A percentile compares a stretch with the other conserved stretches of the same genome.
These are phyloP conservation scores for Struthidea cinerea DNA, from an alignment of 2,113 vertebrate species.

Conservation along the genomic window DNA sequence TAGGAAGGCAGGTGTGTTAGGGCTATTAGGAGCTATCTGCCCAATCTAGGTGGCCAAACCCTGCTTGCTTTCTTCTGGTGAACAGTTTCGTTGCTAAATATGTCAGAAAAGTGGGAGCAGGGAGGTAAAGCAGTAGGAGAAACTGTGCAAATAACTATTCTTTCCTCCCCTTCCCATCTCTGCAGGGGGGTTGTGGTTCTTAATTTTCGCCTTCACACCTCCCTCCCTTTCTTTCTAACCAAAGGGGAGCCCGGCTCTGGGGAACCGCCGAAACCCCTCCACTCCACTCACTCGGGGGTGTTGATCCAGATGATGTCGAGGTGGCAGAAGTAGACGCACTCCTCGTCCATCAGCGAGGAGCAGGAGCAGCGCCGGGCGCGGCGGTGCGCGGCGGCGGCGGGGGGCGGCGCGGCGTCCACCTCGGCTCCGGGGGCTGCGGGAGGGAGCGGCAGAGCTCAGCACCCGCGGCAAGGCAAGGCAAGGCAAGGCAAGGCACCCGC, in stretches of 20 bases:
- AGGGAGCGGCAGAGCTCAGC: slow-evolving; percentile 22
- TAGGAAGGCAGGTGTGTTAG: background rate
- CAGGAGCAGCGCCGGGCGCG: slow-evolving; percentile 92
- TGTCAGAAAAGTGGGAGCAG: background rate
- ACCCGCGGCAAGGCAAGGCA: background rate
- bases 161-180: background rate
- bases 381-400: slow-evolving; percentile 61
- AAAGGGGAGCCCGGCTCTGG: background rate
- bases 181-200: background rate
- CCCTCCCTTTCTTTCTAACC: background rate
- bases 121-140: background rate
- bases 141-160: background rate
- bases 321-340: slow-evolving; percentile 98
- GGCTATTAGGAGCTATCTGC: background rate
- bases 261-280: background rate
- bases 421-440: slow-evolving; percentile 34
- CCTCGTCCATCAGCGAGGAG: slow-evolving; percentile 88
- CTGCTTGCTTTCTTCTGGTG: background rate
- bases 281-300: slow-evolving; percentile 85
- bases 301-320: slow-evolving; percentile 99
- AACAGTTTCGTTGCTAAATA: background rate
- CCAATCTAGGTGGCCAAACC: background rate
- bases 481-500: background rate
- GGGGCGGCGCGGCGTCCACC: background rate
- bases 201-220: background rate